phyloP scores from a whole-genome alignment of 2,797 vertebrate genomes.

The Potorous gilbertii region DNA sequence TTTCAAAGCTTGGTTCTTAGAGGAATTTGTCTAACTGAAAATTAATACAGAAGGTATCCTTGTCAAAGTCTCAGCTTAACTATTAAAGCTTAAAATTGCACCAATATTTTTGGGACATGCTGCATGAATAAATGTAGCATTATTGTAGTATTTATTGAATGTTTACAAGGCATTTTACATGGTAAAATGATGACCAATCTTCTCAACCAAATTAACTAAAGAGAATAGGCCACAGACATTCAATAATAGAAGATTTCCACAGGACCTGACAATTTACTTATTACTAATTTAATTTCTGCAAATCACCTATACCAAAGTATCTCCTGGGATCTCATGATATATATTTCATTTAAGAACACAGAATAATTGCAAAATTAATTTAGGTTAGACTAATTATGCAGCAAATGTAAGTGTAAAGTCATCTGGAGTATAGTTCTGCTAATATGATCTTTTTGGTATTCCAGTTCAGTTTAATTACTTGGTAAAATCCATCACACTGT shows the following conservation, averaged over 20 bases:
- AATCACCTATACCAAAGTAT: slow-evolving; percentile 34
- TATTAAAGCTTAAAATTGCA: background rate
- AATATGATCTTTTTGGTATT: slow-evolving; percentile 23
- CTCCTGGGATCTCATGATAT: slow-evolving; percentile 18
- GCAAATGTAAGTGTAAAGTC: slow-evolving; percentile 40
- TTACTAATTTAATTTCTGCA: slow-evolving; percentile 39
- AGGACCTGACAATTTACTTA: slow-evolving; percentile 13
- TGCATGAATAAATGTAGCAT: slow-evolving; percentile 43
- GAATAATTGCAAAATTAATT: slow-evolving; percentile 7
- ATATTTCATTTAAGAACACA: background rate
- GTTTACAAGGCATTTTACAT: slow-evolving; percentile 31
- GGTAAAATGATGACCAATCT: background rate
- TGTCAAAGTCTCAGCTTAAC: background rate
- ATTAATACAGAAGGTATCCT: background rate
- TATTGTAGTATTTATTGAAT: slow-evolving; percentile 22
- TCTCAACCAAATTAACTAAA: slow-evolving; percentile 36
- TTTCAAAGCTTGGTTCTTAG: slow-evolving; percentile 63
- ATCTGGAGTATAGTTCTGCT: slow-evolving; percentile 25
- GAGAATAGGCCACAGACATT: background rate
- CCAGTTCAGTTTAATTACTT: slow-evolving; percentile 30
- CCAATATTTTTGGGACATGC: background rate
- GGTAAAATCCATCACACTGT: background rate
- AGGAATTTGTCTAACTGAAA: slow-evolving; percentile 14
- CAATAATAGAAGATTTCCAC: slow-evolving; percentile 9
- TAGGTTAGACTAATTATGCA: slow-evolving; percentile 32